Percentiles rank a stretch among this genome's conserved stretches.
These are phyloP conservation scores for Mormyrops boulengeri DNA, from an alignment of 2,797 vertebrate species.

Conservation along the genomic window DNA sequence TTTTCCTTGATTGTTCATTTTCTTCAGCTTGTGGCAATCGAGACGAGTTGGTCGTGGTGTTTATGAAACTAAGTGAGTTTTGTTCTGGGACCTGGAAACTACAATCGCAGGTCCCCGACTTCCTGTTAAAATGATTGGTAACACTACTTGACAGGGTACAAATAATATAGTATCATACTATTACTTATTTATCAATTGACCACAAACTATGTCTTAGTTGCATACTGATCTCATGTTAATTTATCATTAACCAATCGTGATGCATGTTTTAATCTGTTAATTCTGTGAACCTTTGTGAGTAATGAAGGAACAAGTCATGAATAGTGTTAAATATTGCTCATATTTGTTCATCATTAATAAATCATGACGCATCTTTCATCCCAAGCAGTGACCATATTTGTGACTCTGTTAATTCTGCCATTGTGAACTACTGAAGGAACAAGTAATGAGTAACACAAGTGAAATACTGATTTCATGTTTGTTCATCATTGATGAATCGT, in stretches of 20 bases:
- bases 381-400: background rate
- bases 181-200: background rate
- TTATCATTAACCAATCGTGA: background rate
- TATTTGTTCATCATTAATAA: background rate
- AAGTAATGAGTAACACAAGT: background rate
- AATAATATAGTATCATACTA: background rate
- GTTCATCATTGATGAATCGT: background rate
- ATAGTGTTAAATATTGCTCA: background rate
- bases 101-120: background rate
- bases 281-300: background rate
- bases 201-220: background rate
- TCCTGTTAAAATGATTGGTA: background rate
- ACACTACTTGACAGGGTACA: background rate
- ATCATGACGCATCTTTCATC: background rate
- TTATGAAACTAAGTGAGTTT: background rate
- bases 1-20: constrained; percentile 15
- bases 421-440: too few relatives aligned
- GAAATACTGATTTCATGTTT: background rate
- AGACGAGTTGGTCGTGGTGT: background rate
- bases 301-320: background rate
- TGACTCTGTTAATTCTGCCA: too few relatives aligned
- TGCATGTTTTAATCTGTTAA: background rate
- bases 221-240: background rate
- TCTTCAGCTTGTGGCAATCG: background rate
- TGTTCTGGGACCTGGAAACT: background rate